Evolutionary conservation across 1,140 invertebrate genomes (phyloP).

Genomic region (Aplysia californica): DNA sequence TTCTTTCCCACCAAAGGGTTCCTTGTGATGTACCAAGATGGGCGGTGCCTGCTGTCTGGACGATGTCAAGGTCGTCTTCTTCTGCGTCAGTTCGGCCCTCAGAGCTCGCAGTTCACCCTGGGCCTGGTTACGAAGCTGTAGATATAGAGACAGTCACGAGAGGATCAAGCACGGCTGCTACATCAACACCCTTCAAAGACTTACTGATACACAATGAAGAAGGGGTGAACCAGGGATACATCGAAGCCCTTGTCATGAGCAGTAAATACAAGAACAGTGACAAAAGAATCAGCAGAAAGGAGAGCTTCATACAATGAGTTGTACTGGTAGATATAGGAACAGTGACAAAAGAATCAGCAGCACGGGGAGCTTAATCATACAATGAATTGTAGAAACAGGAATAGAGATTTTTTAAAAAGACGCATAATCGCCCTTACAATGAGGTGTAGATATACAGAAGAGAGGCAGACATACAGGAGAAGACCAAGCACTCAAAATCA

Average conservation of each 20-base stretch:
- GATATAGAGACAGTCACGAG: constrained; percentile 31
- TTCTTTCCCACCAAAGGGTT: background rate
- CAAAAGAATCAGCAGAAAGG: background rate
- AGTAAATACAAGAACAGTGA: background rate
- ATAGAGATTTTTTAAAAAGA: background rate
- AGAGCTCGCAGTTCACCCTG: constrained; percentile 69
- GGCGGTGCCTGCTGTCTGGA: constrained; percentile 51
- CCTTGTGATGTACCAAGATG: background rate
- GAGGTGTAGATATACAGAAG: too few species aligned
- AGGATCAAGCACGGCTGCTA: background rate
- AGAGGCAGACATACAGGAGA: background rate
- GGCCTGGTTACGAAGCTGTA: constrained; percentile 70
- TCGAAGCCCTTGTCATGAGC: background rate
- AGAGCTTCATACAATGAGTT: background rate
- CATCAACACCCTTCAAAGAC: background rate
- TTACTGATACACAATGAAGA: background rate
- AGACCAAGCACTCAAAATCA: background rate
- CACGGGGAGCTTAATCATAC: background rate
- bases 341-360: background rate
- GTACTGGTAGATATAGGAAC: background rate
- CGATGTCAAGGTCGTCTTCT: constrained; percentile 69
- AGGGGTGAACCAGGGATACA: background rate
- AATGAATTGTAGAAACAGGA: background rate
- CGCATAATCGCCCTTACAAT: too few species aligned
- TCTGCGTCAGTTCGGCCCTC: constrained; percentile 69